A percentile compares a stretch with the other conserved stretches of the same genome.
Conservation (phyloP, 1,140 invertebrate species). For the Drosophila santomea region DNA sequence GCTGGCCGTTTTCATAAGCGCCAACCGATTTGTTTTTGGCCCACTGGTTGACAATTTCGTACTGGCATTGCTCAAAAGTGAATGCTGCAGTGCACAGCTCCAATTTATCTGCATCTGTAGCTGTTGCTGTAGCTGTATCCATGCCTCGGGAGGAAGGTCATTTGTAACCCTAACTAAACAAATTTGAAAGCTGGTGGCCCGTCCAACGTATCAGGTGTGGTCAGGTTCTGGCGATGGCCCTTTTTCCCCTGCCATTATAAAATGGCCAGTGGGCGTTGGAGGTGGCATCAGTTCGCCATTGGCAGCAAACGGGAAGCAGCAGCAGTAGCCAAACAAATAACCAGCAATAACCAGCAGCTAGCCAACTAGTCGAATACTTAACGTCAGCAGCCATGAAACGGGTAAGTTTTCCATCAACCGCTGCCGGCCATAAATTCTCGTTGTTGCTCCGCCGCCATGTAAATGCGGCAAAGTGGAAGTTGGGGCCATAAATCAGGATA, state of each 20-base stretch:
- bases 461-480: constrained; percentile 41
- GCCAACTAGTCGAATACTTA: constrained; percentile 70
- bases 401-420: constrained; percentile 59
- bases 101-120: constrained; percentile 39
- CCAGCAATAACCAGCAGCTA: constrained; percentile 37
- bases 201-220: constrained; percentile 64
- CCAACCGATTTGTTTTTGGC: constrained; percentile 18
- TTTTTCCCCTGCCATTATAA: constrained; percentile 59
- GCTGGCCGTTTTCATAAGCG: constrained; percentile 45
- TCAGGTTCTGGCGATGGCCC: constrained; percentile 66
- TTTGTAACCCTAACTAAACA: constrained; percentile 81
- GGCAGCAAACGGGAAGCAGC: constrained; percentile 9
- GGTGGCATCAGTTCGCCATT: constrained; percentile 64
- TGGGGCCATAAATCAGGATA: constrained; percentile 72
- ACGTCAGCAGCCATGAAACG: constrained; percentile 74
- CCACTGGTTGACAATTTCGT: constrained; percentile 49
- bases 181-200: constrained; percentile 73
- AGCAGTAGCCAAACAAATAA: constrained; percentile 55
- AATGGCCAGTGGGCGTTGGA: constrained; percentile 38
- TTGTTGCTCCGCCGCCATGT: constrained; percentile 37
- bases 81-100: constrained; percentile 59
- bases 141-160: constrained; percentile 61
- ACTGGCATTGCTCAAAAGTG: constrained; percentile 54
- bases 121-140: constrained; percentile 39
- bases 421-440: constrained; percentile 60